Percentiles rank a stretch among this genome's conserved stretches.
These are phyloP conservation scores for Drosophila azteca DNA, from an alignment of 1,140 invertebrate genomes.

Conservation along the genomic window DNA sequence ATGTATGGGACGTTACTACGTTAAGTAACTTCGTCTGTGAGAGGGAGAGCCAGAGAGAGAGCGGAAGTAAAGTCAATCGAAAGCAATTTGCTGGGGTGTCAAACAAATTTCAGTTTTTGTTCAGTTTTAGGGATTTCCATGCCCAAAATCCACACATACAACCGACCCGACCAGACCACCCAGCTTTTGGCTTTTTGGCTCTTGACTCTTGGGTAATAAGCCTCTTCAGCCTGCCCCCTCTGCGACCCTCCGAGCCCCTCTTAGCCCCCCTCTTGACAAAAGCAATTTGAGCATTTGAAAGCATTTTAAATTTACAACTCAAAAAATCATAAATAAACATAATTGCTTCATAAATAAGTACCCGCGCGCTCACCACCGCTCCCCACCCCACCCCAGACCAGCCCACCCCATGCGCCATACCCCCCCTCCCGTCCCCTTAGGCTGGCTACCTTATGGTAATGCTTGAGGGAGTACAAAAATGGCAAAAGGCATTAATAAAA, in stretches of 20 bases:
- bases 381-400: neutral
- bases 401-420: neutral
- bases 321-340: conserved; percentile 57
- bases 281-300: conserved; percentile 38
- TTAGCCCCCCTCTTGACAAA: neutral
- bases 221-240: too few relatives aligned
- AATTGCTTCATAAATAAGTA: conserved; percentile 59
- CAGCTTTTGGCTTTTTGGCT: too few relatives aligned
- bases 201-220: conserved; percentile 11
- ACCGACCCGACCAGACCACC: too few relatives aligned
- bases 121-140: neutral
- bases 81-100: too few relatives aligned
- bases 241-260: too few relatives aligned
- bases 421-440: too few relatives aligned
- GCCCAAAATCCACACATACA: neutral
- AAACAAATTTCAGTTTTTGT: too few relatives aligned
- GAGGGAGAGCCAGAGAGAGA: too few relatives aligned
- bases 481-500: conserved; percentile 12
- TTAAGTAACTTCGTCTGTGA: too few relatives aligned
- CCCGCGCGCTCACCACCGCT: neutral
- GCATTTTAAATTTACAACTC: conserved; percentile 45
- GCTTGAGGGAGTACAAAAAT: conserved; percentile 12
- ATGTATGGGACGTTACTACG: too few relatives aligned
- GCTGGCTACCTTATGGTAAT: neutral
- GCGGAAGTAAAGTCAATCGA: too few relatives aligned